Conservation (phyloP, 2,113 vertebrate species). For the Platycercus adscitus region DNA sequence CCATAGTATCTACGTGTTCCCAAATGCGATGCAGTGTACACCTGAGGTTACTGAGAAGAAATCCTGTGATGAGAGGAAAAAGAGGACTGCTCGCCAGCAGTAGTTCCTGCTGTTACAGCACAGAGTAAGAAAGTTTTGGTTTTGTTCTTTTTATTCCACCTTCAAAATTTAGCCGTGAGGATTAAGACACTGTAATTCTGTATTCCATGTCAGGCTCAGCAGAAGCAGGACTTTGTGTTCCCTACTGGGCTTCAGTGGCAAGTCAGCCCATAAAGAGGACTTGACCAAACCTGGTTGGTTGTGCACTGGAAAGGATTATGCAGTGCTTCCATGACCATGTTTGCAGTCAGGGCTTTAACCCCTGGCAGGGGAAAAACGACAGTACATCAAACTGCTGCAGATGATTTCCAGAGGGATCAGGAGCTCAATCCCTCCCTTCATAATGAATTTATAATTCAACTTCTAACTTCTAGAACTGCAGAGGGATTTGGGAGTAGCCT, state of each 20-base stretch:
- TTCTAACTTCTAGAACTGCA: background rate
- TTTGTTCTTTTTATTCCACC: accelerated
- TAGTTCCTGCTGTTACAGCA: background rate
- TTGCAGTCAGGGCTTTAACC: background rate
- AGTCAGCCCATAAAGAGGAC: background rate
- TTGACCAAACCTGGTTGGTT: background rate
- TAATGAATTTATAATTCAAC: background rate
- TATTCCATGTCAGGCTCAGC: background rate
- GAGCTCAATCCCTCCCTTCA: background rate
- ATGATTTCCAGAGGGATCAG: background rate
- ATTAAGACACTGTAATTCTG: background rate
- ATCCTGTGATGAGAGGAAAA: background rate
- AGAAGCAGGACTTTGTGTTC: background rate
- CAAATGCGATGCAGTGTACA: background rate
- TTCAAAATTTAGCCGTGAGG: background rate
- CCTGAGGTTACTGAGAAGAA: background rate
- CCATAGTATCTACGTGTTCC: accelerated
- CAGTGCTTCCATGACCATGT: background rate
- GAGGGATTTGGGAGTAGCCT: background rate
- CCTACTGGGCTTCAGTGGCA: background rate
- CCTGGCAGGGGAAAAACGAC: background rate
- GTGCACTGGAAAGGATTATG: background rate
- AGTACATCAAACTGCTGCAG: background rate
- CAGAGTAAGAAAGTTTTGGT: background rate
- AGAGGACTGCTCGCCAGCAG: background rate